phyloP scores from a whole-genome alignment of 2,797 vertebrate species.

The Bradypus variegatus region DNA sequence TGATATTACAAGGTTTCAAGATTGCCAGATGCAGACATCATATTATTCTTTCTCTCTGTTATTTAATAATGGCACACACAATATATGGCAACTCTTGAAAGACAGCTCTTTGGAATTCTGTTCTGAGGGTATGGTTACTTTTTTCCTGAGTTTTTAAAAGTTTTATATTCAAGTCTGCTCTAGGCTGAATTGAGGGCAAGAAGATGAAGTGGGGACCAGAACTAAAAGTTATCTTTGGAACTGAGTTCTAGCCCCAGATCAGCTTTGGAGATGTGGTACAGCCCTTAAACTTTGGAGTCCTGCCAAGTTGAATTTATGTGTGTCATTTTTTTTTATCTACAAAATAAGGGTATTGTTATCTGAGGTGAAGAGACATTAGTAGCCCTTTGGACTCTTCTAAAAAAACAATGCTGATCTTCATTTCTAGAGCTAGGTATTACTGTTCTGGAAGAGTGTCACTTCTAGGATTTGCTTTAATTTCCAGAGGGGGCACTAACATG shows the following conservation, averaged over 20 bases:
- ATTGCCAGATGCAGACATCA: neutral
- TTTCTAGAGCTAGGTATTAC: neutral
- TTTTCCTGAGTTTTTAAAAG: neutral
- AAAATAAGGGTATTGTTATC: neutral
- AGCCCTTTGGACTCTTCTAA: neutral
- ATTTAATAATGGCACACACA: neutral
- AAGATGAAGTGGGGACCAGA: neutral
- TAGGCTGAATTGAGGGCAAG: neutral
- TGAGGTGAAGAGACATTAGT: neutral
- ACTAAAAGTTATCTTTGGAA: neutral
- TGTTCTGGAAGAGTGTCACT: neutral
- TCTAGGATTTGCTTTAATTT: neutral
- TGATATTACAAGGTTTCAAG: constrained; percentile 23
- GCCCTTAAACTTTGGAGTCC: neutral
- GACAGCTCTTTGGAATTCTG: neutral
- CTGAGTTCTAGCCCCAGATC: neutral
- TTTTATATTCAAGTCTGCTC: neutral
- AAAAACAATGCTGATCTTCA: neutral
- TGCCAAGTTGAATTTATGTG: neutral
- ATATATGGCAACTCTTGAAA: neutral
- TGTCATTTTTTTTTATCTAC: neutral
- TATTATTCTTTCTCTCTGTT: constrained; percentile 2
- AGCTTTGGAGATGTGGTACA: neutral
- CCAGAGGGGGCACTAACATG: neutral
- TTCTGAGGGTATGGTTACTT: neutral